Conservation (phyloP, 2,113 vertebrate species). For the Eonycteris spelaea region DNA sequence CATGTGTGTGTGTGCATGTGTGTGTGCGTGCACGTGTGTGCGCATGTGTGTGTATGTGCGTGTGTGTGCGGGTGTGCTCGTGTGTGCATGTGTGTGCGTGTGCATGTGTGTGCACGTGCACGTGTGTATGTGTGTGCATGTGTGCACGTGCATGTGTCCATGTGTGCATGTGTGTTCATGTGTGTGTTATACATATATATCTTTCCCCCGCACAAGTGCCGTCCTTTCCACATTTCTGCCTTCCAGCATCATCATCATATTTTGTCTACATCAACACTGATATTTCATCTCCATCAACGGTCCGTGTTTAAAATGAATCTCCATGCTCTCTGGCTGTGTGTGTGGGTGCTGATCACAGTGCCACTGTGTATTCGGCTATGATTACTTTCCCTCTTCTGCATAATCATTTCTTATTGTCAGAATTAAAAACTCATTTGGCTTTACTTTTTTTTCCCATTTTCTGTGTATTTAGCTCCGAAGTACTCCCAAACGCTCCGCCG, state of each 20-base stretch:
- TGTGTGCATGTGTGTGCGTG: too few species aligned
- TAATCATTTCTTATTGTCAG: background rate
- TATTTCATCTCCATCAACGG: background rate
- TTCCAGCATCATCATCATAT: background rate
- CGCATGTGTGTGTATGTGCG: too few species aligned
- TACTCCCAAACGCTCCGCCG: background rate
- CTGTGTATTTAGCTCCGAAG: background rate
- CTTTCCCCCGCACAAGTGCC: accelerated
- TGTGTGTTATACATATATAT: too few species aligned
- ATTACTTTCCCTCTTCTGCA: background rate
- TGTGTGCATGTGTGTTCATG: too few species aligned
- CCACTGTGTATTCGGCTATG: background rate
- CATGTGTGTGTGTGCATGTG: too few species aligned
- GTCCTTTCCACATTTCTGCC: too few species aligned
- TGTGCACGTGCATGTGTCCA: too few species aligned
- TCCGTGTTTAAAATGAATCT: background rate
- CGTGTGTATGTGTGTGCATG: too few species aligned
- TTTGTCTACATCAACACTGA: background rate
- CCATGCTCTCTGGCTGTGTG: too few species aligned
- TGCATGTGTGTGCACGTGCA: too few species aligned
- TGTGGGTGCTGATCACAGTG: accelerated
- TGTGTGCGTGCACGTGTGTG: too few species aligned
- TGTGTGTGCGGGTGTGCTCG: too few species aligned
- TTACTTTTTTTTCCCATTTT: background rate
- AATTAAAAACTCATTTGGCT: background rate